phyloP scores from a whole-genome alignment of 2,113 vertebrate genomes.

The Antidorcas marsupialis region DNA sequence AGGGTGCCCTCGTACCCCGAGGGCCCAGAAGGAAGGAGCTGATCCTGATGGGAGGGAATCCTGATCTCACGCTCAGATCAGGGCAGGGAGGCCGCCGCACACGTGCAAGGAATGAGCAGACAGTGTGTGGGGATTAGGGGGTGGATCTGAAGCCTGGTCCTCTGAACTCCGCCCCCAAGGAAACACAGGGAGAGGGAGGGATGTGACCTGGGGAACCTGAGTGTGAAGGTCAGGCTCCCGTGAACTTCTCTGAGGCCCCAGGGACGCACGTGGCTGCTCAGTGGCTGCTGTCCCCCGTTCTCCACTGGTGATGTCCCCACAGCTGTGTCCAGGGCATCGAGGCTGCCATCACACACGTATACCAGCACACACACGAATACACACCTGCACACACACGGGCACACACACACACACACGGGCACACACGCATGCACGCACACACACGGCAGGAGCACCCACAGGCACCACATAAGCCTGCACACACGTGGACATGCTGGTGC shows the following conservation, averaged over 20 bases:
- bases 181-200: background rate
- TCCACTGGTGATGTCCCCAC: background rate
- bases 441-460: background rate
- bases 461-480: background rate
- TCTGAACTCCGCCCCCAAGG: accelerated
- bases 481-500: accelerated
- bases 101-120: background rate
- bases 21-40: background rate
- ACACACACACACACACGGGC: background rate
- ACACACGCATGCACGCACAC: accelerated
- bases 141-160: background rate
- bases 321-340: background rate
- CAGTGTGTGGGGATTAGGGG: accelerated
- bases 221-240: background rate
- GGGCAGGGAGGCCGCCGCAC: accelerated
- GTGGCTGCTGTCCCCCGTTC: accelerated
- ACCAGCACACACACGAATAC: background rate
- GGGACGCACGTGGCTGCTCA: accelerated
- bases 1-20: background rate
- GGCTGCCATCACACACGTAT: background rate
- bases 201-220: background rate
- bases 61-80: background rate
- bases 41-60: background rate
- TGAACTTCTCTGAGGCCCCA: background rate
- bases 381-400: background rate